These are phyloP conservation scores for Ennomos quercinarius DNA, from an alignment of 2,888 invertebrate genomes.

Conservation along the genomic window DNA sequence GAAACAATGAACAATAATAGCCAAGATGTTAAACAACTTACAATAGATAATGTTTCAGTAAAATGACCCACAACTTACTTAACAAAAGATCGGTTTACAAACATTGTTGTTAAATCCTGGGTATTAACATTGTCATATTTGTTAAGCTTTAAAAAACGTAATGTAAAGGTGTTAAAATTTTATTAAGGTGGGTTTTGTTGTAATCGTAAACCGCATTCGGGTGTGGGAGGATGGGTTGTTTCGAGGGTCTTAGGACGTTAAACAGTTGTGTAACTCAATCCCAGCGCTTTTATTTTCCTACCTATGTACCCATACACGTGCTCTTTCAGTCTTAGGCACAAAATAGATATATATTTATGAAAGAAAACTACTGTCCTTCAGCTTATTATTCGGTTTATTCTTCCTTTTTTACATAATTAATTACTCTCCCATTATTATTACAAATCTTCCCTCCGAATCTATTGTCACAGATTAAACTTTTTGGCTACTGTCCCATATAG, in stretches of 20 bases:
- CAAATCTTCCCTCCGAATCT: too few relatives aligned
- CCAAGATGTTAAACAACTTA: neutral
- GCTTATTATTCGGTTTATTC: too few relatives aligned
- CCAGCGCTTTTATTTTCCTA: conserved; percentile 1
- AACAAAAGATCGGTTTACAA: conserved; percentile 30
- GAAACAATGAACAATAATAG: conserved; percentile 8
- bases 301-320: neutral
- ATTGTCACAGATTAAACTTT: too few relatives aligned
- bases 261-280: conserved; percentile 1
- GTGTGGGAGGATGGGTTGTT: conserved; percentile 57
- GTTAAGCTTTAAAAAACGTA: conserved; percentile 44
- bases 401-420: too few relatives aligned
- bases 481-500: too few relatives aligned
- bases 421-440: too few relatives aligned
- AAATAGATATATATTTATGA: too few relatives aligned
- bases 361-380: too few relatives aligned
- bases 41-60: conserved; percentile 14
- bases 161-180: conserved; percentile 65
- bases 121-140: conserved; percentile 35
- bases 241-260: conserved; percentile 26
- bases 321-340: neutral
- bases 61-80: conserved; percentile 19
- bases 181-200: conserved; percentile 65
- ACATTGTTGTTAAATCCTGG: conserved; percentile 35
- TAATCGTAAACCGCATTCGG: conserved; percentile 64